Evolutionary conservation across 2,113 vertebrate genomes (phyloP), one percentile per base, ranked within the genome.

Genomic region (Galbula dea): DNA sequence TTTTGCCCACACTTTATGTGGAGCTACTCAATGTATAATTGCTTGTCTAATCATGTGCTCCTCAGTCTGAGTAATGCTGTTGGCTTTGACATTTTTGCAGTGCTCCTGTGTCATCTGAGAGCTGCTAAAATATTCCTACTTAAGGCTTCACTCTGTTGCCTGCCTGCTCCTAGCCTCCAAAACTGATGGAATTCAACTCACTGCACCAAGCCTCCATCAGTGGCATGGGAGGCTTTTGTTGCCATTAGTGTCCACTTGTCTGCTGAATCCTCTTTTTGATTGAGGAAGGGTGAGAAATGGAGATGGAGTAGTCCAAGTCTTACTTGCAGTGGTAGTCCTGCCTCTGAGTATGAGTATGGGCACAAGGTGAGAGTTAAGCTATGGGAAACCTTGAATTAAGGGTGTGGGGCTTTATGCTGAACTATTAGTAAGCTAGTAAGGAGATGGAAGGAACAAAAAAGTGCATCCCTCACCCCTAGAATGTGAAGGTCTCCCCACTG

Each of bases 1-100:
- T 96, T 97, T 96, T 95, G 61, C 95, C 81, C 96, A 76, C 92
- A 83, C 95, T 94, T 97, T 97, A 94, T 96, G 94, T 96, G 96
- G 96, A 97, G 96, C 97, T 96, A 62, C 96, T 96, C 5, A 24
- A 62, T 93, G 81, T 86, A 97, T 97, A 97, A 97, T 97, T 97
- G 95, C 97, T 94, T 96, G 95, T 94, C 96, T 96, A 94, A 97
- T 97, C 89, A 3, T 1, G 5, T 58, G 92, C 91, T 95, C 93
- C 78, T 88, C 26, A 68, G 95, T 95, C 93, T 87, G 94, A 96
- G 78, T 94, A 94, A 94, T 30, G 73, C 95, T 76, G 86, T 92
- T 90, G 76, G 85, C 80, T 74, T 45, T 87, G 95, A 90, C 89
- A 89, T 93, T 94, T 94, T 78, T 85, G 83, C 92, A 32, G 92